Evolutionary conservation across 2,888 invertebrate species (phyloP), one percentile per base, ranked within the genome.

Genomic region (Galeruca laticollis): DNA sequence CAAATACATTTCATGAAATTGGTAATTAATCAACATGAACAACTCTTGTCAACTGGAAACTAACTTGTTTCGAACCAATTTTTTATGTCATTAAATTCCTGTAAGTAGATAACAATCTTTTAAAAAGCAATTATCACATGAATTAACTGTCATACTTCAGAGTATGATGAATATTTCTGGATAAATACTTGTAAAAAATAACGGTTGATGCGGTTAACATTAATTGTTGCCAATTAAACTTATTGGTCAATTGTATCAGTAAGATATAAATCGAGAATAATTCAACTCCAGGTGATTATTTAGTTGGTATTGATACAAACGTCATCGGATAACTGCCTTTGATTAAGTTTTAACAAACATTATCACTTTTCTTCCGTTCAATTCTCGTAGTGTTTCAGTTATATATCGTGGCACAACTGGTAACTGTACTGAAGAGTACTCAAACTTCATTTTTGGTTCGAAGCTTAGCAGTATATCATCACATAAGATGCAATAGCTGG

Each of bases 81-180:
- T 40, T 40, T 40, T 13, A 40, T 40, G n/a, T 40, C n/a, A 40
- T 13, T 40, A 40, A 40, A 40, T 40, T 40, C n/a, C 40, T 40
- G 13, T n/a, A 40, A 40, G 6, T 40, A 13, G 40, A 40, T 40
- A 6, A n/a, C n/a, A 40, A 40, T 40, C 40, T 40, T n/a, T 5
- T n/a, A 40, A 40, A n/a, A 40, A 40, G 40, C 40, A 40, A 40
- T 40, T 40, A 40, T 40, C n/a, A 40, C 40, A 40, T 40, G 40
- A 40, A 40, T 13, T 40, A 40, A 40, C 40, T 40, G 40, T 40
- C 40, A 40, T 4, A 26, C 26, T 26, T 26, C 26, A n/a, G n/a
- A 4, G n/a, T 40, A 40, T 40, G 40, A 40, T 40, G 5, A 40
- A 40, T 40, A 40, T n/a, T 40, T 4, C n/a, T 13, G 40, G n/a